Evolutionary conservation across 2,113 vertebrate species (phyloP), one percentile per base, ranked within the genome.

Genomic region (Gyps fulvus): DNA sequence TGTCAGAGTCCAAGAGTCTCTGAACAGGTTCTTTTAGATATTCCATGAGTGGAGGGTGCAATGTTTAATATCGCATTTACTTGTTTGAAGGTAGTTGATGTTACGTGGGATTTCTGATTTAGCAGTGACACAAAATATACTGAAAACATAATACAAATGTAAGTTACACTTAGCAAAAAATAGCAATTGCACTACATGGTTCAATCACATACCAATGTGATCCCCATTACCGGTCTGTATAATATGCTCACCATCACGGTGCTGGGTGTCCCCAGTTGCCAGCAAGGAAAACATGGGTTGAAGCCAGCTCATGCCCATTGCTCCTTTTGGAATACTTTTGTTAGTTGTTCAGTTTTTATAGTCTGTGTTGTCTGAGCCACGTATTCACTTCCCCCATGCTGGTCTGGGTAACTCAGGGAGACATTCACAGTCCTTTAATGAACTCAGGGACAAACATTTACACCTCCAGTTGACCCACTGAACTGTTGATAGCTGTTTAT

Each of bases 171-270:
- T 50, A 26, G 36, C 3, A 26, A 83, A 74, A 71, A 43, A 2
- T 2, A 32, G 6, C 10, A 62, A 18, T 19, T 58, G 17, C 23
- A 43, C 7, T 13, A 72, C 13, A 16, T 0, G 0, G 23, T 58
- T 52, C 21, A 67, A 21, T 40, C 27, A 58, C 25, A 11, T 22
- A 36, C 8, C 11, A 21, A 1, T 15, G 38, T 20, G 2, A 18
- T 55, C 14, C 23, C n/a, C 50, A 0, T 34, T 80, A 34, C 13
- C 3, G 6, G 29, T 16, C 13, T 69, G 19, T 57, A 2, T 31
- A 57, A 32, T 22, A 25, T 5, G 12, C 7, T 71, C 32, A 63
- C 9, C 3, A 3, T 42, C n/a, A 27, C 0, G 0, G 10, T 19
- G 7, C 32, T 81, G 16, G 19, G 6, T 7, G 16, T 31, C 15